phyloP scores from a whole-genome alignment of 2,888 invertebrate genomes.

The Dynastes grantii region DNA sequence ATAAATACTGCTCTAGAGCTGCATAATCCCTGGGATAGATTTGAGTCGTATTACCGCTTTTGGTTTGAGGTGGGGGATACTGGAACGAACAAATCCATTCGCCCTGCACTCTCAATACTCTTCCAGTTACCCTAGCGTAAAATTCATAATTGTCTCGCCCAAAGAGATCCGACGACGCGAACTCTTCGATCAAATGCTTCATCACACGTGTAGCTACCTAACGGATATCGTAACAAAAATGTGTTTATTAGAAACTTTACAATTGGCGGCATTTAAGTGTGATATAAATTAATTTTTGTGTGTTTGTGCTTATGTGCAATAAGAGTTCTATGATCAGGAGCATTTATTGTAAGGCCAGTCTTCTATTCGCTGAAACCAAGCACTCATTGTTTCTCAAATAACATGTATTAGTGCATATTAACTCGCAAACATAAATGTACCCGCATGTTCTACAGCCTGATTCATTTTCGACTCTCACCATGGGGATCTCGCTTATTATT shows the following conservation, averaged over 20 bases:
- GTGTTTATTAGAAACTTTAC: slow-evolving; percentile 3
- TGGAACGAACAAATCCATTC: slow-evolving; percentile 97
- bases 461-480: too few species aligned
- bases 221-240: slow-evolving; percentile 3
- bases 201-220: slow-evolving; percentile 96
- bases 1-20: slow-evolving; percentile 68
- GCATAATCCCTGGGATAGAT: slow-evolving; percentile 78
- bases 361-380: too few species aligned
- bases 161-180: slow-evolving; percentile 95
- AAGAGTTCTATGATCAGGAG: too few species aligned
- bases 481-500: too few species aligned
- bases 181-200: slow-evolving; percentile 97
- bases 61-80: slow-evolving; percentile 85
- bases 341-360: too few species aligned
- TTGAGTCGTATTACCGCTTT: slow-evolving; percentile 75
- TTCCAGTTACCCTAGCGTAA: slow-evolving; percentile 94
- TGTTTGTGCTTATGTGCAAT: too few species aligned
- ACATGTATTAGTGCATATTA: too few species aligned
- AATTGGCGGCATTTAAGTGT: not conserved
- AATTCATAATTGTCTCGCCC: slow-evolving; percentile 96
- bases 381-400: too few species aligned
- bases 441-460: too few species aligned
- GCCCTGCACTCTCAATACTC: slow-evolving; percentile 92
- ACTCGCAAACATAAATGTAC: too few species aligned
- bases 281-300: not conserved